Base-by-base conservation (phyloP, 2,888 invertebrate species). In the Sesamia inferens region DNA sequence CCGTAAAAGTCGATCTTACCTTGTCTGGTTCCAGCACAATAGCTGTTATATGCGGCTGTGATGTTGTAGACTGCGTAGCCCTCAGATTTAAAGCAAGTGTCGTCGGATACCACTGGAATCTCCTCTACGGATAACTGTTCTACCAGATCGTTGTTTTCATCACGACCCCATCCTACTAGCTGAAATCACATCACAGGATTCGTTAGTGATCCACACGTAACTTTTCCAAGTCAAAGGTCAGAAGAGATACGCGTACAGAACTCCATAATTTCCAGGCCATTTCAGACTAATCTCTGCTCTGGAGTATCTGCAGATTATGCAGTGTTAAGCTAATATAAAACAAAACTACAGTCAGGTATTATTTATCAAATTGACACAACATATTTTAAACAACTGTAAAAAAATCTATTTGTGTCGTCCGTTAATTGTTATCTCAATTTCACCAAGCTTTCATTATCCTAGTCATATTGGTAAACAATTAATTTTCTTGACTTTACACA, bases 1-100 rank as follows among this genome's bases (percentile, higher is more conserved):
- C n/a, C n/a, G n/a, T n/a, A n/a, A 31, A 59, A 59, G 31, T 59
- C 11, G 10, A 59, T 59, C 31, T 59, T 19, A 61, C 59, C 59
- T 61, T n/a, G 2, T 39, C 31, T n/a, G 19, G 5, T 2, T 2
- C 31, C 59, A 59, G 59, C 59, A 19, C 59, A 59, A 19, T 19
- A 59, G 59, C 0, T 31, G 13, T 59, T 7, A 19, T 61, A 10
- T 61, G 7, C 2, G 13, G 7, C 0, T 19, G 7, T 7, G 31
- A n/a, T 7, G 31, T 7, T 7, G 19, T 13, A 7, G 7, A 13
- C 3, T 14, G 22, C 13, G 57, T 3, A 39, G 2, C 13, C 59
- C 31, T 39, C 1, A 13, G 31, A n/a, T 13, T 61, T 31, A 13
- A 61, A 2, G 19, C 31, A 61, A 13, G 31, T 61, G 7, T 39